Evolutionary conservation across 2,888 invertebrate genomes (phyloP).

Genomic region (Phragmatobia fuliginosa): DNA sequence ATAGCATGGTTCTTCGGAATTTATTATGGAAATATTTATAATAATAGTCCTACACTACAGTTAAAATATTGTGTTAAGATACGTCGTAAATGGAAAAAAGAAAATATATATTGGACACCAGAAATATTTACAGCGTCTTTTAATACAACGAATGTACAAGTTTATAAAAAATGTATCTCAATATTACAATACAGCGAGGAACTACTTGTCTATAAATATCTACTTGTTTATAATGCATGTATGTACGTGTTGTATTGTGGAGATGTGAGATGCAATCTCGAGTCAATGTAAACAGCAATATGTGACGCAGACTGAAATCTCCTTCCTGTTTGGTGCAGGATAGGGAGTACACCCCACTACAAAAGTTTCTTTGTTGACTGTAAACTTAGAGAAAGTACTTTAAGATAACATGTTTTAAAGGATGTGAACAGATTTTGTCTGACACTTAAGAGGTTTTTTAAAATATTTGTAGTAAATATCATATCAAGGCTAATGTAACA

Average conservation of each 20-base stretch:
- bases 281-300: constrained; percentile 51
- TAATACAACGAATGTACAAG: background rate
- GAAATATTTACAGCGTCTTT: background rate
- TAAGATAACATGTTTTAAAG: constrained; percentile 29
- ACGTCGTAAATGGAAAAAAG: too few relatives aligned
- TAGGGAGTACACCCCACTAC: constrained; percentile 18
- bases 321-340: constrained; percentile 22
- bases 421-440: constrained; percentile 21
- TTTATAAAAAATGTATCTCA: background rate
- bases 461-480: background rate
- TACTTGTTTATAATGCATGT: background rate
- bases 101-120: background rate
- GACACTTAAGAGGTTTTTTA: background rate
- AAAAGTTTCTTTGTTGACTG: constrained; percentile 29
- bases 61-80: too few relatives aligned
- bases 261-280: constrained; percentile 43
- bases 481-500: too few relatives aligned
- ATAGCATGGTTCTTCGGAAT: too few relatives aligned
- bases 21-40: too few relatives aligned
- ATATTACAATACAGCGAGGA: constrained; percentile 22
- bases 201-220: constrained; percentile 9
- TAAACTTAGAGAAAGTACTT: constrained; percentile 32
- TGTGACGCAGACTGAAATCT: constrained; percentile 30
- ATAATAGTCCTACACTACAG: too few relatives aligned
- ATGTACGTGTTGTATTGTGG: constrained; percentile 14